Conservation (phyloP, 64 coral and sea anemone genomes). For the Porites australiensis region DNA sequence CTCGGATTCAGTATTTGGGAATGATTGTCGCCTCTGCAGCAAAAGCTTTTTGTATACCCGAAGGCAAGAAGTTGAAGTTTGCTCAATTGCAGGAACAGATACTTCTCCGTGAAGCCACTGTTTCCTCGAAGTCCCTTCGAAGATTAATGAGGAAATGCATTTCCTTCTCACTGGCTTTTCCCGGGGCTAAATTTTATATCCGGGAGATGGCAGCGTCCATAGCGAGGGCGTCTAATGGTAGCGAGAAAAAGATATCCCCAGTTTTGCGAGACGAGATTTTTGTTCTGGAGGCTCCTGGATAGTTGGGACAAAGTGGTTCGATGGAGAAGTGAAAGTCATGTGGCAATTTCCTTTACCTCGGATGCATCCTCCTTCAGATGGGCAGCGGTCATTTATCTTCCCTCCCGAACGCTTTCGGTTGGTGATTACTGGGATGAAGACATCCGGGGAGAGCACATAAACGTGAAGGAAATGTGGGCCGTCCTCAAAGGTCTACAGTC, state of each 20-base stretch:
- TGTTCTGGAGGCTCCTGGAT: constrained; percentile 62
- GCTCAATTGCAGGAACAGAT: constrained; percentile 24
- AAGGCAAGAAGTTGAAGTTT: constrained; percentile 17
- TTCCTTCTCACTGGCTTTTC: constrained; percentile 39
- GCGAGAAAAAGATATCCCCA: not conserved
- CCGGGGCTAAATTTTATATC: constrained; percentile 36
- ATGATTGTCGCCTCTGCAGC: constrained; percentile 3
- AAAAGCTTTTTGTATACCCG: constrained; percentile 7
- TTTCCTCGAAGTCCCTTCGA: constrained; percentile 28
- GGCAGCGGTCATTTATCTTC: constrained; percentile 12
- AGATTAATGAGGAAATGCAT: constrained; percentile 48
- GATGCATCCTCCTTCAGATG: constrained; percentile 47
- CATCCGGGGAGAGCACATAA: constrained; percentile 33
- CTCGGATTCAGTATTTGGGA: not conserved
- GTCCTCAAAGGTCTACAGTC: constrained; percentile 16
- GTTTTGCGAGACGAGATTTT: constrained; percentile 20
- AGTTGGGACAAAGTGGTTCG: constrained; percentile 1
- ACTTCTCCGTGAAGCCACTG: not conserved
- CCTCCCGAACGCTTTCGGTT: not conserved
- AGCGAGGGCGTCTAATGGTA: not conserved
- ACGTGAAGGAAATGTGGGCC: constrained; percentile 41
- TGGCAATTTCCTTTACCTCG: constrained; percentile 1
- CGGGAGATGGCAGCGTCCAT: not conserved
- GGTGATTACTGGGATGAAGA: constrained; percentile 57
- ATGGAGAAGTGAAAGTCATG: constrained; percentile 41